These are phyloP conservation scores for Meliscaeva auricollis DNA, from an alignment of 2,888 invertebrate genomes.

Conservation along the genomic window DNA sequence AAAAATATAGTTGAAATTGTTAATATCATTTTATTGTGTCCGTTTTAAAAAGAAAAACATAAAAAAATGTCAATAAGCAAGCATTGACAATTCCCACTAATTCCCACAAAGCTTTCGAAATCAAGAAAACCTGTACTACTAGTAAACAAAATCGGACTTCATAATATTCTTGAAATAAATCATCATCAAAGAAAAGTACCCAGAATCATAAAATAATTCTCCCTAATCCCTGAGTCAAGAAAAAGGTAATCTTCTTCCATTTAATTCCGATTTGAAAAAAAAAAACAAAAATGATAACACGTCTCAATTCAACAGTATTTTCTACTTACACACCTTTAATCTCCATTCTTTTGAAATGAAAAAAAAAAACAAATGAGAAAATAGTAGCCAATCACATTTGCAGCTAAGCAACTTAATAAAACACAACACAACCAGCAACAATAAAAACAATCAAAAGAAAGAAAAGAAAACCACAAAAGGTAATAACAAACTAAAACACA, in stretches of 20 bases:
- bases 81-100: too few species aligned
- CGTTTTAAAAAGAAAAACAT: too few species aligned
- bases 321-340: neutral
- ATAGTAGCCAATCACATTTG: slow-evolving; percentile 38
- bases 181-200: slow-evolving; percentile 12
- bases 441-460: too few species aligned
- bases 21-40: too few species aligned
- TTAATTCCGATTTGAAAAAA: slow-evolving; percentile 63
- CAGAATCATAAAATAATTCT: slow-evolving; percentile 14
- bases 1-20: too few species aligned
- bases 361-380: slow-evolving; percentile 13
- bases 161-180: slow-evolving; percentile 17
- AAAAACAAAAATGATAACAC: slow-evolving; percentile 44
- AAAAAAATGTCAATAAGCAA: too few species aligned
- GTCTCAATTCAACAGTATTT: neutral
- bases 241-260: slow-evolving; percentile 57
- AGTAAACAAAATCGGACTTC: neutral
- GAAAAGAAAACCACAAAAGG: slow-evolving; percentile 15
- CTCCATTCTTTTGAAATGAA: neutral
- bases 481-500: slow-evolving; percentile 58
- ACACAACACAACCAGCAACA: neutral
- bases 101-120: neutral
- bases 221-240: slow-evolving; percentile 40
- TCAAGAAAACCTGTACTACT: neutral
- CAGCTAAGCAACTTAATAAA: slow-evolving; percentile 10